Evolutionary conservation across 2,113 vertebrate species (phyloP), one percentile per base, ranked within the genome.

Genomic region (Piaya cayana): DNA sequence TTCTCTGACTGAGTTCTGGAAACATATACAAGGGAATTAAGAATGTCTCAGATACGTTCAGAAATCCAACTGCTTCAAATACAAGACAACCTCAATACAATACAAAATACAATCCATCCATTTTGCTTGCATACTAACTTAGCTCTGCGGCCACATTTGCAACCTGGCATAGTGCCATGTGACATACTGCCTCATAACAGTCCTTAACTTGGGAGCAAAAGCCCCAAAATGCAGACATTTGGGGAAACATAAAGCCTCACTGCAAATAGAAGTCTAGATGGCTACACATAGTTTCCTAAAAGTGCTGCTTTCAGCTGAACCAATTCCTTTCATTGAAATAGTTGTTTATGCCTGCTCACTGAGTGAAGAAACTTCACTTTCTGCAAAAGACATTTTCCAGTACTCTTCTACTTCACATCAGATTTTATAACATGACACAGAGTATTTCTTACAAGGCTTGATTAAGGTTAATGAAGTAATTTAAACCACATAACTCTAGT

Each of bases 11-110:
- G 27, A 80, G 62, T 69, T 88, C 65, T 71, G 32, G 19, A 72
- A 89, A 72, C 12, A 11, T 45, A 64, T n/a, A 59, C 22, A 60
- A 76, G n/a, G 59, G 67, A 89, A 94, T 87, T 96, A 83, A 76
- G 53, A 82, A 14, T 45, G 13, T 53, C 42, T 22, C 62, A 78
- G 30, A 16, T 60, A 71, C 5, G 11, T 9, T 62, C 29, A 65
- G 45, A 92, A 91, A 95, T 67, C 39, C n/a, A 34, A 62, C n/a
- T 62, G 50, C 25, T 89, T 95, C 59, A n/a, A 69, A 76, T 29
- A 79, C 29, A 74, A 69, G 13, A 87, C 29, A 32, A 59, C 53
- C 68, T 49, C 15, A 55, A 85, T 9, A 50, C 8, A 80, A 50
- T 29, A 75, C 20, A 75, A 68, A 78, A 79, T 1, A n/a, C 13